These are phyloP conservation scores for Hyperopisus bebe DNA, from an alignment of 2,113 vertebrate genomes.

Conservation along the genomic window DNA sequence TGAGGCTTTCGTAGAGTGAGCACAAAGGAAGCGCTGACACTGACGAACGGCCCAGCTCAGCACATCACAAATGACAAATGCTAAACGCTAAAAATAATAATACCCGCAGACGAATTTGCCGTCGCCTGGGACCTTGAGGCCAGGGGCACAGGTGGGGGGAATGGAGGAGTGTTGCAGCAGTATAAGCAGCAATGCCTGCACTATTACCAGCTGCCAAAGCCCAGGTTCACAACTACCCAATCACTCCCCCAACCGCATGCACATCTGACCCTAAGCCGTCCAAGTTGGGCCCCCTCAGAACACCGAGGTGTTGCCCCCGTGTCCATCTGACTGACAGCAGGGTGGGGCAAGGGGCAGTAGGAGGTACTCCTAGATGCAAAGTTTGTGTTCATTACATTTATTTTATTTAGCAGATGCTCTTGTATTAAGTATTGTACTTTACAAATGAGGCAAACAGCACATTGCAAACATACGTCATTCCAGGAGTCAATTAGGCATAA, in stretches of 20 bases:
- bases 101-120: constrained; percentile 7
- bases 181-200: background rate
- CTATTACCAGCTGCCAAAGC: constrained; percentile 12
- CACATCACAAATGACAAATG: constrained; percentile 19
- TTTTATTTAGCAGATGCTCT: background rate
- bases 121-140: background rate
- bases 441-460: background rate
- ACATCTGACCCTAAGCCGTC: background rate
- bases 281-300: background rate
- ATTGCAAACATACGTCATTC: background rate
- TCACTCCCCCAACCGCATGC: background rate
- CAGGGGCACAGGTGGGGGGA: background rate
- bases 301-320: background rate
- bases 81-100: constrained; percentile 14
- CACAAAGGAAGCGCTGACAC: background rate
- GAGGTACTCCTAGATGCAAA: background rate
- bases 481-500: background rate
- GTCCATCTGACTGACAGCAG: background rate
- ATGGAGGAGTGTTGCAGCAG: background rate
- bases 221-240: background rate
- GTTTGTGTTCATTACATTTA: background rate
- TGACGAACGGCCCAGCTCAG: constrained; percentile 4
- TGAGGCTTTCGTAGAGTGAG: background rate
- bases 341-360: background rate
- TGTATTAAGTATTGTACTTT: background rate